Evolutionary conservation across 2,113 vertebrate genomes (phyloP).

Genomic region (Centropus unirufus): DNA sequence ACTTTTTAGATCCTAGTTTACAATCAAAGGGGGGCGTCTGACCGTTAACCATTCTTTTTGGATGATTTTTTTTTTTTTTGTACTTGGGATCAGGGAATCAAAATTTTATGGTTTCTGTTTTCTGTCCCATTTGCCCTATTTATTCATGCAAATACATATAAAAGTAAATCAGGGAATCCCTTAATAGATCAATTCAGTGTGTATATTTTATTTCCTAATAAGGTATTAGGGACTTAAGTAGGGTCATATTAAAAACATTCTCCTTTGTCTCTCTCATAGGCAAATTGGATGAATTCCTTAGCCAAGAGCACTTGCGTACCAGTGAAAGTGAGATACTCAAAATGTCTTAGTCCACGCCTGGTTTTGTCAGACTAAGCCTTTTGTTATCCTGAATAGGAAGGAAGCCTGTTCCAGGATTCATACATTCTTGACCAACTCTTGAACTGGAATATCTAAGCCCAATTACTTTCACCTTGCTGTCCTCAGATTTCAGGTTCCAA

Average conservation of each 20-base stretch:
- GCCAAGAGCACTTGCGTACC: background rate
- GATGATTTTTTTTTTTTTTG: background rate
- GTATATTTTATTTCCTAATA: background rate
- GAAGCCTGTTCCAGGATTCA: background rate
- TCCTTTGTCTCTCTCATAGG: background rate
- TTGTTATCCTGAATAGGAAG: background rate
- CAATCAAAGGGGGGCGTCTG: background rate
- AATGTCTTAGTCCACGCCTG: background rate
- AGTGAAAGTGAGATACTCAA: background rate
- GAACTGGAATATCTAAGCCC: background rate
- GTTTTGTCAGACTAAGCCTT: background rate
- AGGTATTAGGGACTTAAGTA: background rate
- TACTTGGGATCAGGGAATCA: fast-evolving
- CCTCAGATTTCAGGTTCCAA: background rate
- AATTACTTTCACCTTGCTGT: background rate
- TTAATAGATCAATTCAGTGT: background rate
- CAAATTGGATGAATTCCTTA: background rate
- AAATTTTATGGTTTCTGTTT: background rate
- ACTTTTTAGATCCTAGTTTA: background rate
- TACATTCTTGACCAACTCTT: background rate
- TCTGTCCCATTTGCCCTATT: background rate
- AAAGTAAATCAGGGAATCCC: background rate
- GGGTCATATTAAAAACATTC: background rate
- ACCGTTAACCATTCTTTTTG: background rate
- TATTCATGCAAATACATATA: background rate